A percentile compares a stretch with the other conserved stretches of the same genome.
phyloP scores from a whole-genome alignment of 2,888 invertebrate genomes.

The Drosophila meridiana region DNA sequence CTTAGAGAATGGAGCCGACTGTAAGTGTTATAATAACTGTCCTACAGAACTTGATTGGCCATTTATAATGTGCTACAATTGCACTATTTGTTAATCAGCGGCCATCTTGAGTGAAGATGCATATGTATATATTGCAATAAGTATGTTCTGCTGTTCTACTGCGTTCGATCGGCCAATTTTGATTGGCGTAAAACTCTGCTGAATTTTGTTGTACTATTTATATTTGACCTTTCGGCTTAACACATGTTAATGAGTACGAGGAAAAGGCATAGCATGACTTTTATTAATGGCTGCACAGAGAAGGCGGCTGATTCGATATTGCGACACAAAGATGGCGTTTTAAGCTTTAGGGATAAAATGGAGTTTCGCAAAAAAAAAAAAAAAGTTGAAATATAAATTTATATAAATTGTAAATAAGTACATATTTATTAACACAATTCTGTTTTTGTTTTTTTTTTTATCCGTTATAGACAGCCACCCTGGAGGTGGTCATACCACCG shows the following conservation, averaged over 20 bases:
- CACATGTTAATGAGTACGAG: neutral
- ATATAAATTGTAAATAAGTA: neutral
- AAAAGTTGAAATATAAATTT: neutral
- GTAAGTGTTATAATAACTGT: neutral
- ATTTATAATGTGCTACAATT: neutral
- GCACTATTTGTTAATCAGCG: neutral
- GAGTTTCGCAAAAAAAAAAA: neutral
- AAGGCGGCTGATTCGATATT: neutral
- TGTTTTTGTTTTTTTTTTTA: neutral
- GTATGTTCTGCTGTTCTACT: neutral
- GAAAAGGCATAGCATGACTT: neutral
- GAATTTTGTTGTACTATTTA: neutral
- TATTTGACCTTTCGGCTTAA: too few species aligned
- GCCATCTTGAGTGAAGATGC: neutral
- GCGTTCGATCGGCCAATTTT: neutral
- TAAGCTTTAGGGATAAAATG: too few species aligned
- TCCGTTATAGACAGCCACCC: constrained; percentile 89
- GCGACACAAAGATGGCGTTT: neutral
- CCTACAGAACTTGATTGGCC: neutral
- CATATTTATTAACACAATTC: neutral
- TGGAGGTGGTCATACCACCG: constrained; percentile 96
- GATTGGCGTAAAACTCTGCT: neutral
- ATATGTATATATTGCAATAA: too few species aligned
- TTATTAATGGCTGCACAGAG: neutral
- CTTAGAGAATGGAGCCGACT: neutral